Conservation (phyloP, 2,888 invertebrate species). For the Hydropsyche betteni region DNA sequence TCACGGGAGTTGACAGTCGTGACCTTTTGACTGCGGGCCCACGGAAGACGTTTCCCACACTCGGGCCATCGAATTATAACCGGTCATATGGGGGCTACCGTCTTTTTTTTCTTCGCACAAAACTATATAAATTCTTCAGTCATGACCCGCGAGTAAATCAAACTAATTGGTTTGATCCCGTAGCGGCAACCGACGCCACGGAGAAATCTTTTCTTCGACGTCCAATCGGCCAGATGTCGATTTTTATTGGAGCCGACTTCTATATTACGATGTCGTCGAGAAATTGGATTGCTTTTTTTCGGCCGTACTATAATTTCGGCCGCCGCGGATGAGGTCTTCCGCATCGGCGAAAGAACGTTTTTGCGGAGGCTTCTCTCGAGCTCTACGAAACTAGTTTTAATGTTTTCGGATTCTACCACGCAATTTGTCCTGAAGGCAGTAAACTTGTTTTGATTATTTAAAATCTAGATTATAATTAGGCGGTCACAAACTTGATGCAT, state of each 20-base stretch:
- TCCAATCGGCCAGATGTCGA: too few species aligned
- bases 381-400: slow-evolving; percentile 6
- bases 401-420: slow-evolving; percentile 27
- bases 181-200: neutral
- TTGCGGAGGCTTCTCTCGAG: neutral
- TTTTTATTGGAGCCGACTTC: too few species aligned
- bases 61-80: slow-evolving; percentile 35
- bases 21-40: slow-evolving; percentile 42
- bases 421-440: slow-evolving; percentile 37
- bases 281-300: too few species aligned
- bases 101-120: slow-evolving; percentile 21
- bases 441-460: slow-evolving; percentile 37
- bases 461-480: slow-evolving; percentile 39
- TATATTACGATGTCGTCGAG: too few species aligned
- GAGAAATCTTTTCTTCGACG: too few species aligned
- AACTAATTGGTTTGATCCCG: slow-evolving; percentile 36
- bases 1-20: slow-evolving; percentile 35
- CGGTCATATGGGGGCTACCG: slow-evolving; percentile 42
- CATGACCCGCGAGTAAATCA: slow-evolving; percentile 36
- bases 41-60: slow-evolving; percentile 43
- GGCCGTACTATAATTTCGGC: too few species aligned
- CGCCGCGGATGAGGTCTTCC: slow-evolving; percentile 2
- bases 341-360: neutral
- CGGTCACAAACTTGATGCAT: slow-evolving; percentile 28
- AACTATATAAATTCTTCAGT: slow-evolving; percentile 35